These are phyloP conservation scores for Myocastor coypus DNA, from an alignment of 2,113 vertebrate genomes.

Conservation along the genomic window DNA sequence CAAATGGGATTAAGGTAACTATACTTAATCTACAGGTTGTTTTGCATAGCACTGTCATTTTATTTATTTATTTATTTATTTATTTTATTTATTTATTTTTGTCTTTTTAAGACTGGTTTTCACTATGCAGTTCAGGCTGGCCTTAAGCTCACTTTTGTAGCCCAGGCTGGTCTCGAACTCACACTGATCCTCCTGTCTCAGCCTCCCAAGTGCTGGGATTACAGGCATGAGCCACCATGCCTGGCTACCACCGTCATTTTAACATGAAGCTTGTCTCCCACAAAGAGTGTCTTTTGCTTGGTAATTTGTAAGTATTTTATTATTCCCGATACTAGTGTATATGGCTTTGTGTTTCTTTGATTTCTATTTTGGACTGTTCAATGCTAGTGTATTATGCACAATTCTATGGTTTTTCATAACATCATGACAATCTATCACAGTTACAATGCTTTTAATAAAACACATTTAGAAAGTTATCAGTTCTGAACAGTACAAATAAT, in stretches of 20 bases:
- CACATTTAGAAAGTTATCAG: slow-evolving; percentile 24
- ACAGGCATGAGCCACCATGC: too few species aligned
- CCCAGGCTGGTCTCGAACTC: too few species aligned
- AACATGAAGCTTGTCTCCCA: background rate
- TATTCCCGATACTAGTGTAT: background rate
- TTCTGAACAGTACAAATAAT: slow-evolving; percentile 11
- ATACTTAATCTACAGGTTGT: background rate
- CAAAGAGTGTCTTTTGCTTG: background rate
- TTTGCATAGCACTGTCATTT: background rate
- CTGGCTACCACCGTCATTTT: background rate
- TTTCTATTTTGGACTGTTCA: slow-evolving; percentile 29
- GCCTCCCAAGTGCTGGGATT: too few species aligned
- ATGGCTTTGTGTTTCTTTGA: slow-evolving; percentile 5
- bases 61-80: too few species aligned
- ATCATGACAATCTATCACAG: background rate
- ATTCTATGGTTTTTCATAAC: background rate
- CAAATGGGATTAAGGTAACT: background rate
- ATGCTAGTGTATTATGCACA: background rate
- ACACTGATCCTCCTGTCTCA: too few species aligned
- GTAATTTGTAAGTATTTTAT: background rate
- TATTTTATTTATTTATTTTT: too few species aligned
- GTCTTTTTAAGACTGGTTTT: too few species aligned
- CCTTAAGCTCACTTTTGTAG: too few species aligned
- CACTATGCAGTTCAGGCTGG: too few species aligned
- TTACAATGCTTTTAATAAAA: background rate